Percentiles rank a stretch among this genome's conserved stretches.
These are phyloP conservation scores for Entomobrya multifasciata DNA, from an alignment of 2,888 invertebrate species.

Conservation along the genomic window DNA sequence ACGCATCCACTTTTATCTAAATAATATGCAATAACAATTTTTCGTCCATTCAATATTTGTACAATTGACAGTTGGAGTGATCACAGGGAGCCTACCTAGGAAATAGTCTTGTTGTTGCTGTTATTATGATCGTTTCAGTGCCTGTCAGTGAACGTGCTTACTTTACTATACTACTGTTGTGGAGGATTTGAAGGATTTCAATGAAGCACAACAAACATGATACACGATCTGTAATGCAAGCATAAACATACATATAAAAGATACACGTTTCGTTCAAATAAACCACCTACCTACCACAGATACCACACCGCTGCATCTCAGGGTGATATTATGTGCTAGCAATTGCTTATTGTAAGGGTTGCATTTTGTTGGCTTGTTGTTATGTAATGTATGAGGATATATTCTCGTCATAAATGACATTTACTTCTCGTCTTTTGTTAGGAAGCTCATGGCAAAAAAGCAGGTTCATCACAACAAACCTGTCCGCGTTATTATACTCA, in stretches of 20 bases:
- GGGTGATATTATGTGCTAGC: slow-evolving; percentile 47
- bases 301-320: slow-evolving; percentile 35
- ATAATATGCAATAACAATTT: slow-evolving; percentile 39
- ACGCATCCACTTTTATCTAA: background rate
- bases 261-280: slow-evolving; percentile 53
- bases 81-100: slow-evolving; percentile 51
- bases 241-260: background rate
- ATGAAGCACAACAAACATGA: background rate
- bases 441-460: slow-evolving; percentile 34
- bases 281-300: slow-evolving; percentile 72
- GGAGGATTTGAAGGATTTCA: slow-evolving; percentile 12
- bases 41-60: slow-evolving; percentile 62
- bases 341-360: slow-evolving; percentile 46
- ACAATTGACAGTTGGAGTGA: slow-evolving; percentile 63
- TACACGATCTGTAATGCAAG: background rate
- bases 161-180: too few relatives aligned
- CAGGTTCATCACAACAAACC: slow-evolving; percentile 65
- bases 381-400: slow-evolving; percentile 46
- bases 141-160: slow-evolving; percentile 5
- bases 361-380: slow-evolving; percentile 69
- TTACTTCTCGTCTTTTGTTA: slow-evolving; percentile 47
- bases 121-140: slow-evolving; percentile 28
- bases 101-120: background rate
- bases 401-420: slow-evolving; percentile 61
- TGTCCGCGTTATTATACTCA: slow-evolving; percentile 64